These are phyloP conservation scores for Agriopis aurantiaria DNA, from an alignment of 2,888 invertebrate species.

Conservation along the genomic window DNA sequence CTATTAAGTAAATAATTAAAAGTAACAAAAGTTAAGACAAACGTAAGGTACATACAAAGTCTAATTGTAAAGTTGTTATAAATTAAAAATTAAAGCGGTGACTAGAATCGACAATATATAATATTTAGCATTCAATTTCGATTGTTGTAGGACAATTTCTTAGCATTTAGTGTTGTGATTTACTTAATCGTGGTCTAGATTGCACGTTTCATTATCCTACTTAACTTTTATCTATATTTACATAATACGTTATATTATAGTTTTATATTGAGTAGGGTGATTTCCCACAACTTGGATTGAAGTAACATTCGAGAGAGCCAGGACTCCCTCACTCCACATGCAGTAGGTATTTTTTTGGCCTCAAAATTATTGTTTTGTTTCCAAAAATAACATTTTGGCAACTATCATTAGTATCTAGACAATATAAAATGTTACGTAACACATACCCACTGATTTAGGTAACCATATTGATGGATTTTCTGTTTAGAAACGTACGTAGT, in stretches of 20 bases:
- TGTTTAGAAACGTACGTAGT: background rate
- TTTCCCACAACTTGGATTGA: slow-evolving; percentile 63
- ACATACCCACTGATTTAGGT: background rate
- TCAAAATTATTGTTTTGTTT: slow-evolving; percentile 43
- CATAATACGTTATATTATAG: slow-evolving; percentile 80
- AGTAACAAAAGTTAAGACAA: background rate
- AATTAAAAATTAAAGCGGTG: slow-evolving; percentile 58
- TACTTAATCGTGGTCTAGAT: slow-evolving; percentile 76
- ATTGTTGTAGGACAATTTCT: slow-evolving; percentile 61
- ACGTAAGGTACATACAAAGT: background rate
- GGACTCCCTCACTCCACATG: slow-evolving; percentile 9
- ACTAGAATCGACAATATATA: slow-evolving; percentile 67
- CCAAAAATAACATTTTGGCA: slow-evolving; percentile 51
- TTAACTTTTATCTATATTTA: slow-evolving; percentile 75
- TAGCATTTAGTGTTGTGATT: slow-evolving; percentile 69
- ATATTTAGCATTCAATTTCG: slow-evolving; percentile 60
- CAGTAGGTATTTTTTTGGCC: slow-evolving; percentile 48
- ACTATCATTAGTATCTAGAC: slow-evolving; percentile 32
- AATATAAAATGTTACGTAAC: background rate
- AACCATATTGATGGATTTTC: background rate
- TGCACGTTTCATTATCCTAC: slow-evolving; percentile 74
- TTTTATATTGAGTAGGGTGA: slow-evolving; percentile 62
- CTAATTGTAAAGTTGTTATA: slow-evolving; percentile 19
- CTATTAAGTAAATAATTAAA: background rate
- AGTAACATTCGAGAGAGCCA: slow-evolving; percentile 45